These are phyloP conservation scores for Taurulus bubalis DNA, from an alignment of 2,113 vertebrate genomes.

Conservation along the genomic window DNA sequence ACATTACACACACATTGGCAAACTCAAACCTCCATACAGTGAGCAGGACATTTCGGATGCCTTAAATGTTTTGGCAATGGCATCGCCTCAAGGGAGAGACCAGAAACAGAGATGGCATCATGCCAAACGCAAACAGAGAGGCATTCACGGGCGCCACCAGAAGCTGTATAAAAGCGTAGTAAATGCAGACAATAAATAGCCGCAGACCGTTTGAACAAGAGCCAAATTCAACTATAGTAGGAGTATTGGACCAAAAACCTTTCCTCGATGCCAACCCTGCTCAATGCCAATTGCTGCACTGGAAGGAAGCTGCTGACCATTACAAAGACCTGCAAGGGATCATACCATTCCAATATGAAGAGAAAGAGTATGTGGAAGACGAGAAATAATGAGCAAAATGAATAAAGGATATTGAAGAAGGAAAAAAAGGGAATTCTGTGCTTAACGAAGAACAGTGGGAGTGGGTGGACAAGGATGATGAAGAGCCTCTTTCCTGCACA, in stretches of 20 bases:
- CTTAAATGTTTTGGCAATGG: conserved; percentile 59
- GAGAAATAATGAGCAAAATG: conserved; percentile 59
- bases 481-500: conserved; percentile 71
- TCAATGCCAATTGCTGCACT: conserved; percentile 56
- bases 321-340: conserved; percentile 31
- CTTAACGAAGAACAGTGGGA: conserved; percentile 76
- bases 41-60: conserved; percentile 63
- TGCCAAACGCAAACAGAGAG: conserved; percentile 70
- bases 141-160: conserved; percentile 33
- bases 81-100: conserved; percentile 69
- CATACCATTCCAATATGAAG: conserved; percentile 36
- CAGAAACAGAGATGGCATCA: conserved; percentile 70
- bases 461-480: conserved; percentile 74
- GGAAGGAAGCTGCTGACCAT: conserved; percentile 43
- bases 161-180: conserved; percentile 33
- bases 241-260: conserved; percentile 30
- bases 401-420: conserved; percentile 45
- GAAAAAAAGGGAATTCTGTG: conserved; percentile 50
- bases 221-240: conserved; percentile 26
- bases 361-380: conserved; percentile 41
- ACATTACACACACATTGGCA: conserved; percentile 60
- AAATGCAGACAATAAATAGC: conserved; percentile 39
- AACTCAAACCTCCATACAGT: conserved; percentile 65
- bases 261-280: conserved; percentile 62
- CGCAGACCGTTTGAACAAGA: conserved; percentile 42